Percentiles rank a stretch among this genome's conserved stretches.
Conservation (phyloP, 2,113 vertebrate species). For the Oxyura jamaicensis region DNA sequence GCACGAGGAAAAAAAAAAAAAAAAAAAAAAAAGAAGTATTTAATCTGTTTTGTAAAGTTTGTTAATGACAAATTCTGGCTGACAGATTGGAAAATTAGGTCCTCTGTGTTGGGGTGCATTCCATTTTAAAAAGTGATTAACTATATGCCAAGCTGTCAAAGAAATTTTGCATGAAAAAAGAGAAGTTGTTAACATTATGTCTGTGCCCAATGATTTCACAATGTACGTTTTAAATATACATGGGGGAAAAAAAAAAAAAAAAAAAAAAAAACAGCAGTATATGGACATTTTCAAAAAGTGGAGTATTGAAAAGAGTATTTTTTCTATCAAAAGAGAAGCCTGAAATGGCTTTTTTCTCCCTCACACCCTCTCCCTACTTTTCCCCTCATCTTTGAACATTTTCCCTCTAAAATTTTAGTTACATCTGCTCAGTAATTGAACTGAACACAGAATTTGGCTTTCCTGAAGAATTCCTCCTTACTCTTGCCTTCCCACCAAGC, state of each 20-base stretch:
- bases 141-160: constrained; percentile 29
- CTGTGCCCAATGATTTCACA: constrained; percentile 6
- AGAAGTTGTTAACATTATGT: constrained; percentile 14
- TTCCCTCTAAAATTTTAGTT: not conserved
- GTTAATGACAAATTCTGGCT: constrained; percentile 30
- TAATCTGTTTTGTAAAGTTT: constrained; percentile 42
- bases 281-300: not conserved
- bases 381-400: not conserved
- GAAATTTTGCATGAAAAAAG: constrained; percentile 52
- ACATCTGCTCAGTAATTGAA: not conserved
- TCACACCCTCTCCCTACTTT: accelerated
- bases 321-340: not conserved
- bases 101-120: constrained; percentile 10
- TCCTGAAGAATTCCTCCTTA: not conserved
- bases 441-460: not conserved
- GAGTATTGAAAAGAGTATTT: not conserved
- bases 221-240: not conserved
- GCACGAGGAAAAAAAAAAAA: not conserved
- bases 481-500: not conserved
- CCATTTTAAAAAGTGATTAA: constrained; percentile 42
- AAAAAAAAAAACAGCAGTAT: not conserved
- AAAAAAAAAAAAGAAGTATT: not conserved
- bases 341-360: not conserved
- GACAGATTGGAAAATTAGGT: constrained; percentile 42
- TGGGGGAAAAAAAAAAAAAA: not conserved